Evolutionary conservation across 2,113 vertebrate genomes (phyloP), one percentile per base, ranked within the genome.

Genomic region (Parus major): DNA sequence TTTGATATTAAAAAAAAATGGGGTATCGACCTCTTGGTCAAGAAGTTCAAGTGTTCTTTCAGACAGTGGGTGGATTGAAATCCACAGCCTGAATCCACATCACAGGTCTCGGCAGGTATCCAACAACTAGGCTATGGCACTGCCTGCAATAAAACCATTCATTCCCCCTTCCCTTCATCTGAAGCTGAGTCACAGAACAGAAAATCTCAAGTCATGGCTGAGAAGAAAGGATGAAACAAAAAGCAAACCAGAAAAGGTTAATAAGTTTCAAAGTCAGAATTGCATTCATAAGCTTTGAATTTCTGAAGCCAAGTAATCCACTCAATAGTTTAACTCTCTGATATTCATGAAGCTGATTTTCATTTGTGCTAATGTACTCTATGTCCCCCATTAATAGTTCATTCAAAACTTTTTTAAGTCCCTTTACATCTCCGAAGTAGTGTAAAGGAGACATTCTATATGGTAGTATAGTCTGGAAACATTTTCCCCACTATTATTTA

Each of bases 371-470:
- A 60, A 88, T 47, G 55, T 78, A 49, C 42, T 90, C 72, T 83
- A 68, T 36, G 44, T 86, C 39, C 28, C 39, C 31, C 47, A 75
- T 96, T 96, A 94, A 78, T 56, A 77, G 92, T 41, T 80, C 24
- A 70, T 95, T 92, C 78, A 68, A 91, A 87, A 33, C 6, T 11
- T 70, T 89, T 77, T 66, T 66, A 82, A 75, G 63, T 80, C 59
- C 71, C 69, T 88, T 95, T 95, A 86, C 20, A 92, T 77, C 63
- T 86, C 64, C 70, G 83, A 87, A 79, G 14, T 15, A 65, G 18
- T 36, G 15, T 49, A 69, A 92, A 88, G 59, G 42, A 85, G 29
- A 9, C 27, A 47, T 70, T n/a, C 19, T 50, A 1, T 64, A 52
- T 77, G 25, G 81, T 64, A 83, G 24, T n/a, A 5, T 23, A 86